phyloP scores from a whole-genome alignment of 2,113 vertebrate species.

The Ailurus styani region DNA sequence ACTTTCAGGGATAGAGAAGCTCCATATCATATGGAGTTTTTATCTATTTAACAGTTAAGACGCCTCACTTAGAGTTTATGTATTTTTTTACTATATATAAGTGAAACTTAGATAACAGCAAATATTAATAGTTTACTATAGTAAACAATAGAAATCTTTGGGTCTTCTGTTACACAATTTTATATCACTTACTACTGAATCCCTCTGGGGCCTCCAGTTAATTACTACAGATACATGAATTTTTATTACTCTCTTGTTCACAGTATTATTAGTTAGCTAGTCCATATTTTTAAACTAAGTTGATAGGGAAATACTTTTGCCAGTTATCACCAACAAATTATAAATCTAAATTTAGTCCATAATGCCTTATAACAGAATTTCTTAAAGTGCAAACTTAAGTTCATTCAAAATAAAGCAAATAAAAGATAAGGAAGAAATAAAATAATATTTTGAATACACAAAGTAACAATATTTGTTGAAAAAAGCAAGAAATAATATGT shows the following conservation, averaged over 20 bases:
- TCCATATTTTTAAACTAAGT: conserved; percentile 43
- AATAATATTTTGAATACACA: neutral
- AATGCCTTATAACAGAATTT: conserved; percentile 4
- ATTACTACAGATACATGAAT: conserved; percentile 38
- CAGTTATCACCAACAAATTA: conserved; percentile 36
- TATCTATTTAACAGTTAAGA: neutral
- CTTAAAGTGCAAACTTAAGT: neutral
- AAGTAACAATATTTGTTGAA: neutral
- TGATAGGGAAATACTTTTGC: conserved; percentile 48
- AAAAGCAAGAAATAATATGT: neutral
- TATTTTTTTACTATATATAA: neutral
- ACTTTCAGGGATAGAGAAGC: accelerated
- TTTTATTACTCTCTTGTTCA: conserved; percentile 66
- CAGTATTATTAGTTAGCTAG: conserved; percentile 42
- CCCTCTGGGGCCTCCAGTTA: neutral
- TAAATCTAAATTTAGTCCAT: conserved; percentile 37
- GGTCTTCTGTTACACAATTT: neutral
- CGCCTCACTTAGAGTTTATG: neutral
- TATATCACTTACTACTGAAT: neutral
- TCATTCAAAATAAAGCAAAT: conserved; percentile 16
- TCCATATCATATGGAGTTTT: neutral
- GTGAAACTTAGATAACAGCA: neutral
- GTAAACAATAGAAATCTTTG: neutral
- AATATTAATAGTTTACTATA: neutral
- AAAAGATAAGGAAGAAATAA: neutral